Conservation (phyloP, 2,797 vertebrate genomes). For the Fundulus diaphanus region DNA sequence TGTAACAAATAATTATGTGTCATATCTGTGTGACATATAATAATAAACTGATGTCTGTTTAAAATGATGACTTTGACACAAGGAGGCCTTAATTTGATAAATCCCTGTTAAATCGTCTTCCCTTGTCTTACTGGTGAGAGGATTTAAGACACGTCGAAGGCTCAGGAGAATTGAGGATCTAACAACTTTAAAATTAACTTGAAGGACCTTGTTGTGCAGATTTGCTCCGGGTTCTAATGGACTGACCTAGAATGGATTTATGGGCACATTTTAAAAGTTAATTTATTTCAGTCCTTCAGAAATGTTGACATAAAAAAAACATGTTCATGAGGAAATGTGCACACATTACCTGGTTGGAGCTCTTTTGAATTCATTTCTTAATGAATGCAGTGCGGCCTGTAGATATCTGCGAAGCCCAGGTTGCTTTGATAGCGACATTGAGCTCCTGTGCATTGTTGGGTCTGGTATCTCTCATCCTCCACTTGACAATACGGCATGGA, state of each 20-base stretch:
- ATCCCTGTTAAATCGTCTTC: background rate
- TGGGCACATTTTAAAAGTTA: no score
- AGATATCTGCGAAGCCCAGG: background rate
- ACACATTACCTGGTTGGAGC: background rate
- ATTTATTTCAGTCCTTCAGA: background rate
- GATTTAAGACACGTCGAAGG: background rate
- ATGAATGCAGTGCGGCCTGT: background rate
- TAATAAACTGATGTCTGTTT: background rate
- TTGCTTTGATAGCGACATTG: background rate
- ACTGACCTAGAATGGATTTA: no score
- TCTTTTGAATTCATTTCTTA: background rate
- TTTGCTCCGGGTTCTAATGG: no score
- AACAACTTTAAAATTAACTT: background rate
- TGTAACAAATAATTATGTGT: background rate
- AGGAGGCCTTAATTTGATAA: slow-evolving; percentile 10
- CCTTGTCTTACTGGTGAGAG: background rate
- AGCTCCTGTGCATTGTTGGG: background rate
- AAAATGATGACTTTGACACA: slow-evolving; percentile 1
- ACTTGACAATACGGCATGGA: background rate
- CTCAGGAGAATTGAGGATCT: background rate
- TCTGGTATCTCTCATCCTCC: background rate
- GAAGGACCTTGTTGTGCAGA: background rate
- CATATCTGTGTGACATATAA: slow-evolving; percentile 4
- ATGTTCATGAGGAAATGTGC: background rate
- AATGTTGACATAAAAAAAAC: background rate